Base-by-base conservation (phyloP, 2,888 invertebrate genomes). In the Sicus ferrugineus region DNA sequence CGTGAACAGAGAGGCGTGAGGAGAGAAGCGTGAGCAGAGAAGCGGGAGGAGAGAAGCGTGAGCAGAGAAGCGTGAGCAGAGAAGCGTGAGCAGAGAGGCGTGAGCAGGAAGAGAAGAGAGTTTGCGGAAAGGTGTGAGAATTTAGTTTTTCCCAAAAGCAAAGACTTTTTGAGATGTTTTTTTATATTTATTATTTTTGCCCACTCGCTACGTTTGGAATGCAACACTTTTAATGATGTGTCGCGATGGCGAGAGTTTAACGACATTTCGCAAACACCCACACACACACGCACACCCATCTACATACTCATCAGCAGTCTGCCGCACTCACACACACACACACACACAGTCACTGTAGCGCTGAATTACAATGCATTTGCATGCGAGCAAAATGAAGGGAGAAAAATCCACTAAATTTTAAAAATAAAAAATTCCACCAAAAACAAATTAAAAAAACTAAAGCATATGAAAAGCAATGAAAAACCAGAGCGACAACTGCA, bases 401-500 rank as follows among this genome's bases (percentile, higher is more conserved):
- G n/a, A n/a, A n/a, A n/a, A n/a, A n/a, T n/a, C n/a, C n/a, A n/a
- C n/a, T n/a, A n/a, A n/a, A n/a, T n/a, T n/a, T n/a, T n/a, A n/a
- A n/a, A n/a, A n/a, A n/a, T n/a, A n/a, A n/a, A n/a, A n/a, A n/a
- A n/a, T n/a, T n/a, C n/a, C n/a, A n/a, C n/a, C n/a, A n/a, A n/a
- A n/a, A n/a, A n/a, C n/a, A n/a, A n/a, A n/a, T n/a, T n/a, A n/a
- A n/a, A n/a, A 42, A 42, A 16, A 14, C 42, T 42, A 34, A 42
- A 42, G n/a, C 11, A 42, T 9, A 42, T 42, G 42, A 11, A 42
- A 42, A 42, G 42, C 42, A n/a, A 9, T n/a, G 5, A 42, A 42
- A 42, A 42, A 54, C 59, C 56, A 72, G 71, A 73, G 48, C 31
- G 73, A 73, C 75, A 73, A 56, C 52, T 75, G 76, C 14, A 3